Conservation (phyloP, 2,888 invertebrate species). For the Meganola albula region DNA sequence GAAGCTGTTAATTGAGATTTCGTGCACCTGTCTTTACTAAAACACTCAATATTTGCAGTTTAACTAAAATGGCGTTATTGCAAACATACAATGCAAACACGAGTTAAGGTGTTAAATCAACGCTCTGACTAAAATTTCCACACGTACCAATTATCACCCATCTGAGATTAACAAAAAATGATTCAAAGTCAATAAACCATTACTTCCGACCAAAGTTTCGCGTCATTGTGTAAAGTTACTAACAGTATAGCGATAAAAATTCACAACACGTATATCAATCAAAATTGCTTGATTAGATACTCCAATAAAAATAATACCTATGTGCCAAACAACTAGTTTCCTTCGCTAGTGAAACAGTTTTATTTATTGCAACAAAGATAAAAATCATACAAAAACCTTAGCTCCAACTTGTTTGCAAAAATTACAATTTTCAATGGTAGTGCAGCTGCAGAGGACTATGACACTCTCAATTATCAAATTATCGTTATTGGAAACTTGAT, state of each 20-base stretch:
- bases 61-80: conserved; percentile 54
- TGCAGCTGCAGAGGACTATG: conserved; percentile 39
- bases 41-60: conserved; percentile 48
- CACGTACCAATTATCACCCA: conserved; percentile 68
- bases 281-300: no score
- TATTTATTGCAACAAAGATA: no score
- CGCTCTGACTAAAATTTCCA: conserved; percentile 53
- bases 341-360: no score
- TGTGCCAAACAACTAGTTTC: no score
- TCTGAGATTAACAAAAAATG: conserved; percentile 53
- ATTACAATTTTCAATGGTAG: conserved; percentile 30
- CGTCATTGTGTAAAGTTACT: conserved; percentile 8
- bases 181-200: conserved; percentile 40
- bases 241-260: conserved; percentile 1
- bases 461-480: conserved; percentile 67
- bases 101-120: conserved; percentile 56
- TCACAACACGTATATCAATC: no score
- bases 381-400: no score
- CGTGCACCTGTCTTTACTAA: conserved; percentile 52
- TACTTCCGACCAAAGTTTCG: conserved; percentile 42
- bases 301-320: no score
- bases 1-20: conserved; percentile 33
- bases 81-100: conserved; percentile 56
- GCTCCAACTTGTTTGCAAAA: conserved; percentile 10
- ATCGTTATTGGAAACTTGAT: conserved; percentile 58